phyloP scores from a whole-genome alignment of 2,888 invertebrate genomes.

The Panopea generosa region DNA sequence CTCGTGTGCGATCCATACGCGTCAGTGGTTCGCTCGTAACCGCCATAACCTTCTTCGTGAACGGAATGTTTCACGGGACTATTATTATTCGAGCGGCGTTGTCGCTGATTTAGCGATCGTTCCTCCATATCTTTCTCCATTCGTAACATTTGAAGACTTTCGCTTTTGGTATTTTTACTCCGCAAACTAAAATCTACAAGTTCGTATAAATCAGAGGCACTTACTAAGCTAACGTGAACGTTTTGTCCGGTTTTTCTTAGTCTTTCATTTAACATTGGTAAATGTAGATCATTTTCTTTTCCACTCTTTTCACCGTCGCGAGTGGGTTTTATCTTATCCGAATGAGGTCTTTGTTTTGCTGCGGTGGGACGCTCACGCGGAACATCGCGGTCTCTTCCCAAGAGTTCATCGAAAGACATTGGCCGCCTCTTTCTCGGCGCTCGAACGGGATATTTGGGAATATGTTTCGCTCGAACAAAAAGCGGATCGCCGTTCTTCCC shows the following conservation, averaged over 20 bases:
- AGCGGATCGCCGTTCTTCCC: conserved; percentile 55
- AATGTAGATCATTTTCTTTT: conserved; percentile 34
- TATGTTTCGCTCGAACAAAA: conserved; percentile 68
- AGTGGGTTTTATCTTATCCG: conserved; percentile 51
- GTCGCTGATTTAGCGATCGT: not conserved
- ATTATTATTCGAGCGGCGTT: not conserved
- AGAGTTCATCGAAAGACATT: conserved; percentile 71
- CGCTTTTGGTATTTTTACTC: conserved; percentile 61
- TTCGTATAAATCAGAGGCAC: conserved; percentile 74
- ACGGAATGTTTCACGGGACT: not conserved
- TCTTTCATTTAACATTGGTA: conserved; percentile 62
- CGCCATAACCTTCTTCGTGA: conserved; percentile 23
- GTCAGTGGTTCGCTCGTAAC: conserved; percentile 32
- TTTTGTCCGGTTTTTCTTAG: conserved; percentile 55
- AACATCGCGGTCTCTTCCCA: conserved; percentile 58
- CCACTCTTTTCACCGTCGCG: conserved; percentile 41
- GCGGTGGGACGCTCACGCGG: conserved; percentile 14
- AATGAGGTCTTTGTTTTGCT: conserved; percentile 47
- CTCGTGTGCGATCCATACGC: not conserved
- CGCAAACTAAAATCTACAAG: conserved; percentile 73
- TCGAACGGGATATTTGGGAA: conserved; percentile 65
- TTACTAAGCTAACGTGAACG: conserved; percentile 72
- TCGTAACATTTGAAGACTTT: conserved; percentile 39
- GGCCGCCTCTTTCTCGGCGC: conserved; percentile 62
- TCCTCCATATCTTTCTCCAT: conserved; percentile 48